Percentiles rank a stretch among this genome's conserved stretches.
phyloP scores from a whole-genome alignment of 2,888 invertebrate genomes.

The Eurois occulta region DNA sequence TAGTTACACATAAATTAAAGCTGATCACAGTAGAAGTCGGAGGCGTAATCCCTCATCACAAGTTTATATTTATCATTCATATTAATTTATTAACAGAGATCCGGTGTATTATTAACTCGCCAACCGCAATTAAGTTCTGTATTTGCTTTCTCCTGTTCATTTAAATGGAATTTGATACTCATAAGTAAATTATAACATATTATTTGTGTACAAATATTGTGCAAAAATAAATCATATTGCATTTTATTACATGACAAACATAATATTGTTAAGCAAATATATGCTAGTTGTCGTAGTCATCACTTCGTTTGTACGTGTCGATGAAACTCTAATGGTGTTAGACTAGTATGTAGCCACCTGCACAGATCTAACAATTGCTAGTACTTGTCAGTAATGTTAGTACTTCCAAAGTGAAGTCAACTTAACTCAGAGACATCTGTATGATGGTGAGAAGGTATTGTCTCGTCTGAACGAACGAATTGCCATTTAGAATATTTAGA shows the following conservation, averaged over 20 bases:
- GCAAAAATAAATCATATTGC: background rate
- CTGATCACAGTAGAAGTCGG: too few relatives aligned
- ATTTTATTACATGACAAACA: background rate
- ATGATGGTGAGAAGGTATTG: background rate
- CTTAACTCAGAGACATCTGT: background rate
- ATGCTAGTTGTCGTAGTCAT: background rate
- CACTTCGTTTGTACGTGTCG: too few relatives aligned
- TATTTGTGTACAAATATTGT: too few relatives aligned
- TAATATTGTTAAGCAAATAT: background rate
- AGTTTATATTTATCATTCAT: conserved; percentile 6
- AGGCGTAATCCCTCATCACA: background rate
- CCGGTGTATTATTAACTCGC: background rate
- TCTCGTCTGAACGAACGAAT: background rate
- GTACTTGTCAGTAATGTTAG: too few relatives aligned
- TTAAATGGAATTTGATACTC: background rate
- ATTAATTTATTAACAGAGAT: background rate
- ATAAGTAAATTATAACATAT: background rate
- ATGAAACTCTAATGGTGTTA: too few relatives aligned
- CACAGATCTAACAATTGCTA: too few relatives aligned
- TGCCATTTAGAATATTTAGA: background rate
- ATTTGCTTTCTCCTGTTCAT: background rate
- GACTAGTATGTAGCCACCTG: too few relatives aligned
- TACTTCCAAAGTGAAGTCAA: background rate
- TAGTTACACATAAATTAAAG: too few relatives aligned
- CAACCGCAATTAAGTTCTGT: background rate